Evolutionary conservation across 2,888 invertebrate genomes (phyloP).

Genomic region (Cephus runcator): DNA sequence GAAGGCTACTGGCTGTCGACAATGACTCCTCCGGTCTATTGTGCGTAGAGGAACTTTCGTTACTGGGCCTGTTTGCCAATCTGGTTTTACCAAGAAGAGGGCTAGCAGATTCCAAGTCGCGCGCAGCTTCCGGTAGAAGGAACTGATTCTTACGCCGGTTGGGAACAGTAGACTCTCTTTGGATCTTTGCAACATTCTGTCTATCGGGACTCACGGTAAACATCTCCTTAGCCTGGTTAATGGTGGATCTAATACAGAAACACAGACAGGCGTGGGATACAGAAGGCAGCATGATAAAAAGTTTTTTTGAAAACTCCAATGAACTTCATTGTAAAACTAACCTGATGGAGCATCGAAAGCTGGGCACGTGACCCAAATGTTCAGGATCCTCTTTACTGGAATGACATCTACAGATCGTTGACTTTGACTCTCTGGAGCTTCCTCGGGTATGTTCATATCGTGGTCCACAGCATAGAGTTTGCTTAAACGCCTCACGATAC

Average conservation of each 20-base stretch:
- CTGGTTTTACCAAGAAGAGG: background rate
- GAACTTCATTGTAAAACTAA: slow-evolving; percentile 1
- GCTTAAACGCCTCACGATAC: slow-evolving; percentile 82
- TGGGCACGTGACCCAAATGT: slow-evolving; percentile 12
- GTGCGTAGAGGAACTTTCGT: slow-evolving; percentile 33
- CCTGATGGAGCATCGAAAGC: slow-evolving; percentile 34
- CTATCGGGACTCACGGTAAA: slow-evolving; percentile 13
- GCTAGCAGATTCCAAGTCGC: background rate
- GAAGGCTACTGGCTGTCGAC: slow-evolving; percentile 37
- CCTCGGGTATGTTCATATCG: slow-evolving; percentile 23
- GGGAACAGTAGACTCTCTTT: background rate
- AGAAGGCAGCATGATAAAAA: background rate
- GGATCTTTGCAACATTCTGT: background rate
- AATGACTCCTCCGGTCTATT: slow-evolving; percentile 29
- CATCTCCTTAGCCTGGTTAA: slow-evolving; percentile 44
- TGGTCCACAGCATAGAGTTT: slow-evolving; percentile 75
- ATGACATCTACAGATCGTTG: slow-evolving; percentile 24
- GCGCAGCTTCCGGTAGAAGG: background rate
- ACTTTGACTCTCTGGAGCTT: background rate
- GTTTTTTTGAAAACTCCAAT: background rate
- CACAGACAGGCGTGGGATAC: background rate
- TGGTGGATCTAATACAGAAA: slow-evolving; percentile 34
- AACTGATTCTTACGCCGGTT: background rate
- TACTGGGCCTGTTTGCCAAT: slow-evolving; percentile 30
- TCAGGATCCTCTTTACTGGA: slow-evolving; percentile 4